phyloP scores from a whole-genome alignment of 2,888 invertebrate species.

The Mongoloraphidia duomilia region DNA sequence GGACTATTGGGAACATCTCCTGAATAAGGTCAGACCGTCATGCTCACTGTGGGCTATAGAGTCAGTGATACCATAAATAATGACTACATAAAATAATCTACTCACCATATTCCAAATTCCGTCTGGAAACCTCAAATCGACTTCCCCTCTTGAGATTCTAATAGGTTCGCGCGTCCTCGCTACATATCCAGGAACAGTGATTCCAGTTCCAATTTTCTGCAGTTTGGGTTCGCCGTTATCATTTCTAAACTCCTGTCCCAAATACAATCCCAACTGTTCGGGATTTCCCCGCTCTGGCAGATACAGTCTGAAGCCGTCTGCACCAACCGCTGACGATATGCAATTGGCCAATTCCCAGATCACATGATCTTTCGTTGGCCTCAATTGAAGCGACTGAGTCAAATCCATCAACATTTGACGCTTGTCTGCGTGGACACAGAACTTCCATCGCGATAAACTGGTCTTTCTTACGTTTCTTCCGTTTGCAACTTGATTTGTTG shows the following conservation, averaged over 20 bases:
- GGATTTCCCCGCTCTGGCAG: slow-evolving; percentile 33
- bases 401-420: slow-evolving; percentile 46
- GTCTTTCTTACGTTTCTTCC: slow-evolving; percentile 30
- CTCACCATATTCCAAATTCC: slow-evolving; percentile 28
- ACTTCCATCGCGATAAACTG: slow-evolving; percentile 39
- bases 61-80: no score
- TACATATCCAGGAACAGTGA: slow-evolving; percentile 25
- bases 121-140: slow-evolving; percentile 37
- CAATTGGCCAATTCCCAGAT: slow-evolving; percentile 51
- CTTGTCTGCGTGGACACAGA: slow-evolving; percentile 49
- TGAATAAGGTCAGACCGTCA: no score
- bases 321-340: slow-evolving; percentile 48
- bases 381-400: slow-evolving; percentile 42
- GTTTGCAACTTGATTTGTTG: slow-evolving; percentile 4
- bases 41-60: no score
- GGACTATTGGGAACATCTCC: no score
- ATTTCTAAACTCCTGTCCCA: slow-evolving; percentile 24
- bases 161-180: slow-evolving; percentile 33
- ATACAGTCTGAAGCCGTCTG: slow-evolving; percentile 49
- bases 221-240: slow-evolving; percentile 23
- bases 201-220: slow-evolving; percentile 17
- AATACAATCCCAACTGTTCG: slow-evolving; percentile 26
- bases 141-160: slow-evolving; percentile 28
- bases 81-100: background rate
- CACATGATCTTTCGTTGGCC: slow-evolving; percentile 46